A percentile compares a stretch with the other conserved stretches of the same genome.
Conservation (phyloP, 1,140 invertebrate species). For the Sinonovacula constricta region DNA sequence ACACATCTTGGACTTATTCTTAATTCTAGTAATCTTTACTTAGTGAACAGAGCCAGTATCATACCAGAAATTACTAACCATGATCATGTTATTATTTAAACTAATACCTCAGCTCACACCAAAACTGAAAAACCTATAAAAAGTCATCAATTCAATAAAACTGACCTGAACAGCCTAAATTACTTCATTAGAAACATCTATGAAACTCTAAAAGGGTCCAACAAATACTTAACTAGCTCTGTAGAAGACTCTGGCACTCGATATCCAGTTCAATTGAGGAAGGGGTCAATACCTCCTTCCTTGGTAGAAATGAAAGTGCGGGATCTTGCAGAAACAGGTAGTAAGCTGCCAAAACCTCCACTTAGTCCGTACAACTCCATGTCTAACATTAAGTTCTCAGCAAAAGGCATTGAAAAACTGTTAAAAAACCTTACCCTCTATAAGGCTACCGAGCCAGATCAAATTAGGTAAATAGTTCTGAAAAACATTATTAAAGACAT, state of each 20-base stretch:
- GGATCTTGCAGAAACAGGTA: not conserved
- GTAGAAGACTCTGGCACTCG: slow-evolving; percentile 18
- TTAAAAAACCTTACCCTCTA: slow-evolving; percentile 22
- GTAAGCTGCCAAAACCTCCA: not conserved
- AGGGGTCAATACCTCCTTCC: slow-evolving; percentile 12
- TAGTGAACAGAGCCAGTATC: slow-evolving; percentile 16
- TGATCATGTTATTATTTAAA: slow-evolving; percentile 1
- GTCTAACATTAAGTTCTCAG: slow-evolving; percentile 12
- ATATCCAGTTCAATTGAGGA: slow-evolving; percentile 10
- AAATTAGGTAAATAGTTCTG: slow-evolving; percentile 11
- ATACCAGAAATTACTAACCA: slow-evolving; percentile 23
- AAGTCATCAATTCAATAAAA: slow-evolving; percentile 16
- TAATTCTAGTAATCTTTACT: slow-evolving; percentile 11
- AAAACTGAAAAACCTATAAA: slow-evolving; percentile 16
- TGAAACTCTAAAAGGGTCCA: not conserved
- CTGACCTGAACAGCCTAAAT: slow-evolving; percentile 1
- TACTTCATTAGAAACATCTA: not conserved
- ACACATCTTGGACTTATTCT: slow-evolving; percentile 17
- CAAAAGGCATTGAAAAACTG: slow-evolving; percentile 38
- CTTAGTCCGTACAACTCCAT: not conserved
- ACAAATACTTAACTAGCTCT: not conserved
- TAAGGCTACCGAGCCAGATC: slow-evolving; percentile 29
- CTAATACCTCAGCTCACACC: slow-evolving; percentile 12
- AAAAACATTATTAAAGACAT: too few relatives aligned
- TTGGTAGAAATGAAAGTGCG: slow-evolving; percentile 22